Evolutionary conservation across 1,140 invertebrate genomes (phyloP).

Genomic region (Caenorhabditis latens): DNA sequence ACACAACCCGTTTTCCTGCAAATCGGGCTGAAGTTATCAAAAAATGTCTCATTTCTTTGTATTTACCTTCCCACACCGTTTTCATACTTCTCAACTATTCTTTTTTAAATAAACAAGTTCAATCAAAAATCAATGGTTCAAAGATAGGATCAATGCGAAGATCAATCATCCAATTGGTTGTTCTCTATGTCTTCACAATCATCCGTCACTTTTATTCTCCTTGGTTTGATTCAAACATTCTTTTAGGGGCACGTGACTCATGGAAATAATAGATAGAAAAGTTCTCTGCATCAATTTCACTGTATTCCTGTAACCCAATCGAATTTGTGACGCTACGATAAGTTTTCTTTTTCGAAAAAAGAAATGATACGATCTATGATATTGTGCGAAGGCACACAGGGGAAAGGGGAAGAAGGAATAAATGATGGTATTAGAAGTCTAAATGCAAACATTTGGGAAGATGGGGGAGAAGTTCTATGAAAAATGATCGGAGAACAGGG

Average conservation of each 20-base stretch:
- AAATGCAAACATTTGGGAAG: constrained; percentile 29
- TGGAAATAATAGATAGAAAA: neutral
- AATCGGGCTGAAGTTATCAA: constrained; percentile 4
- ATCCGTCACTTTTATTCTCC: neutral
- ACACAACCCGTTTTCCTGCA: neutral
- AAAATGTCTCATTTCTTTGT: neutral
- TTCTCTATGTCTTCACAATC: neutral
- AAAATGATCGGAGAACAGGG: constrained; percentile 39
- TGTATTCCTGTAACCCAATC: neutral
- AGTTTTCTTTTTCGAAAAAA: neutral
- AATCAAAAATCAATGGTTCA: constrained; percentile 56
- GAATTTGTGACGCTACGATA: constrained; percentile 32
- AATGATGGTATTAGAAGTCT: constrained; percentile 5
- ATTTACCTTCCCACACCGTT: constrained; percentile 35
- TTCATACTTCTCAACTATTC: neutral
- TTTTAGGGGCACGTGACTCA: constrained; percentile 19
- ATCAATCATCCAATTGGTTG: constrained; percentile 50
- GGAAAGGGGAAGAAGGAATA: neutral
- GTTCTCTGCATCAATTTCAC: neutral
- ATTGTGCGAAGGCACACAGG: constrained; percentile 2
- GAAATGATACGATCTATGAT: constrained; percentile 42
- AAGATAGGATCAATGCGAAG: constrained; percentile 51
- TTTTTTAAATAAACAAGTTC: constrained; percentile 25
- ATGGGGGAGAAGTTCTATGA: neutral
- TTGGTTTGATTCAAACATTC: constrained; percentile 1